Base-by-base conservation (phyloP, 2,797 vertebrate genomes). In the Bradypus variegatus region DNA sequence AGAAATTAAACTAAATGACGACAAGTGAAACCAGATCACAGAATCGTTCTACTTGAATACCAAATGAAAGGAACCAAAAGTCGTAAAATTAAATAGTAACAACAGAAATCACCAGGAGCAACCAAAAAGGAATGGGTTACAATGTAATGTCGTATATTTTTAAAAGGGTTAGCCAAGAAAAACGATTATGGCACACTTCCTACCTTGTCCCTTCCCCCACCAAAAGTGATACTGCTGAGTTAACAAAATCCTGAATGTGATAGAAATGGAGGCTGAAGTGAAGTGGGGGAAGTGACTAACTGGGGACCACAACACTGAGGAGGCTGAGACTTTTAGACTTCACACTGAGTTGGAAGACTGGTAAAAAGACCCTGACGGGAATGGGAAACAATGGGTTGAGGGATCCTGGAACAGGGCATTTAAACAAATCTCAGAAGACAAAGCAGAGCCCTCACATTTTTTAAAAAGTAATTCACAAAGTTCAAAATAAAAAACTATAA, bases 401-500 rank as follows among this genome's bases (percentile, higher is more conserved):
- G 69, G 73, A 69, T 38, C 41, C 62, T 21, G 33, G 38, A 65
- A 88, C 25, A 64, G 12, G 48, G 36, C 15, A 86, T 90, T 58
- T 38, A 69, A 69, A 73, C 64, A 89, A 41, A 81, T 73, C 76
- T 88, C 76, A 75, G 69, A 86, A 89, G 60, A 82, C 50, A 94
- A 85, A 75, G 60, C 79, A 31, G 18, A 90, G 50, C 29, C 75
- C 64, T 41, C 0, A 0, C 48, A 8, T 55, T 84, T 89, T 75
- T 76, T 38, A 90, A 91, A 45, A 45, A 45, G 41, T 80, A 90
- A 45, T 85, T 45, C 18, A 65, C 13, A 70, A 12, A 88, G 70
- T 67, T 79, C 60, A 94, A 94, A 84, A 88, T 55, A 76, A 13
- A 38, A 72, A 95, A 93, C 45, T 73, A 64, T 60, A 64, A 79